A percentile compares a stretch with the other conserved stretches of the same genome.
These are phyloP conservation scores for Pao palembangensis DNA, from an alignment of 2,113 vertebrate species.

Conservation along the genomic window DNA sequence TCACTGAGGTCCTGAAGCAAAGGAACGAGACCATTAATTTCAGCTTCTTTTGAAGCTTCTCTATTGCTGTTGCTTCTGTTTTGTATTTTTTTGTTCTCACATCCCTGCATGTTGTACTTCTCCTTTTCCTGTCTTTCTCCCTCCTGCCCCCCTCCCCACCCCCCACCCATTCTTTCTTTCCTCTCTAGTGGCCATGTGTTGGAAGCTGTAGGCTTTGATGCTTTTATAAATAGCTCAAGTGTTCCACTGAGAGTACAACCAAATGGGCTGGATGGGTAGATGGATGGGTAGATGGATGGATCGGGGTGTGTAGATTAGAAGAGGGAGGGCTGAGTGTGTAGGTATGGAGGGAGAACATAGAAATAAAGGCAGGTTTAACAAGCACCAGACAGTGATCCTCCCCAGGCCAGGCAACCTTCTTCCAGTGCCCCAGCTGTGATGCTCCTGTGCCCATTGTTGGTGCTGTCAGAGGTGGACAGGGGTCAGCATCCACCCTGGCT, in stretches of 20 bases:
- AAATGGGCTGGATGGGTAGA: conserved; percentile 60
- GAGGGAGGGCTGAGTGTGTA: conserved; percentile 17
- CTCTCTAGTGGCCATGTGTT: conserved; percentile 48
- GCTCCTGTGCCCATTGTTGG: no score
- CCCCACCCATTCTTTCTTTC: conserved; percentile 1
- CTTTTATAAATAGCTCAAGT: conserved; percentile 70
- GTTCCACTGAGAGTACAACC: conserved; percentile 57
- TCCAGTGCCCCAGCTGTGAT: no score
- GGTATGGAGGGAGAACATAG: conserved; percentile 48
- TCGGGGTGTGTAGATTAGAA: conserved; percentile 37
- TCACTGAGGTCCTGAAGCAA: conserved; percentile 30
- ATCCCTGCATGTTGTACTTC: not conserved
- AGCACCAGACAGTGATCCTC: conserved; percentile 18
- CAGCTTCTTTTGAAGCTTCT: conserved; percentile 14
- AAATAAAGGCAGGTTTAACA: conserved; percentile 37
- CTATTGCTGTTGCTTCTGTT: not conserved
- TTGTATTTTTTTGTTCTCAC: not conserved
- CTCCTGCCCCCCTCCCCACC: conserved; percentile 11
- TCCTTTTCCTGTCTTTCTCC: not conserved
- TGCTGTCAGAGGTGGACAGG: no score
- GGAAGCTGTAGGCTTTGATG: conserved; percentile 68
- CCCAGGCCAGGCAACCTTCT: no score
- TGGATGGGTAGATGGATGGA: conserved; percentile 18
- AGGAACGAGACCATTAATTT: not conserved
- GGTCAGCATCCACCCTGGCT: no score